Evolutionary conservation across 2,888 invertebrate species (phyloP), one percentile per base, ranked within the genome.

Genomic region (Leptinotarsa haldemani): DNA sequence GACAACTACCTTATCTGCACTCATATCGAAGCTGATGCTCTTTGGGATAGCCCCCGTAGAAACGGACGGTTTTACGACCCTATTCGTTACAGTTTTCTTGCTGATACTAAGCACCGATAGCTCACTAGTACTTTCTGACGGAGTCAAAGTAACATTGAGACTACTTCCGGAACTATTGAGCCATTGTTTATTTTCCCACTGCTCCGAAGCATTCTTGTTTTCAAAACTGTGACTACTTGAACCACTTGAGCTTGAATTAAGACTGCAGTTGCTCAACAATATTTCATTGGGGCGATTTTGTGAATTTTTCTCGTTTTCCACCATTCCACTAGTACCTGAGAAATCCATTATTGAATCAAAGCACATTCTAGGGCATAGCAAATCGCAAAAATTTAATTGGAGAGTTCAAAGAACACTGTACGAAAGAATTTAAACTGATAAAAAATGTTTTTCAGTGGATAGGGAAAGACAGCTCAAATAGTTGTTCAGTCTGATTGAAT

Each of bases 11-110:
- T 95, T 93, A 84, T 95, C 95, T 0, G 96, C 95, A 0, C 95
- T 95, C 85, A 95, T 94, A 87, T 97, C 96, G 82, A 96, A 96
- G 85, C 95, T 96, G 81, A 96, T 96, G 83, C 95, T 96, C 88
- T 97, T 97, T 1, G 96, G 95, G 82, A 97, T 96, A 1, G 96
- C 95, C 0, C 96, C 96, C 0, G 94, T 94, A 0, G 94, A 93
- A 22, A 90, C 89, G 3, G 86, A 87, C 0, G 90, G 88, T 79
- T 90, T 90, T 56, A 86, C 76, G 16, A 80, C 80, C 53, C 79
- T 83, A 15, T 58, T 53, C 0, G 61, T 47, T 12, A 22, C 20
- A 30, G 30, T 69, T 30, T 71, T 76, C 50, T 76, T 76, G n/a
- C 66, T 66, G 46, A 82, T 83, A 65, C 84, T 85, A 73, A 86